Base-by-base conservation (phyloP, 2,888 invertebrate species). In the Megastigmus dorsalis region DNA sequence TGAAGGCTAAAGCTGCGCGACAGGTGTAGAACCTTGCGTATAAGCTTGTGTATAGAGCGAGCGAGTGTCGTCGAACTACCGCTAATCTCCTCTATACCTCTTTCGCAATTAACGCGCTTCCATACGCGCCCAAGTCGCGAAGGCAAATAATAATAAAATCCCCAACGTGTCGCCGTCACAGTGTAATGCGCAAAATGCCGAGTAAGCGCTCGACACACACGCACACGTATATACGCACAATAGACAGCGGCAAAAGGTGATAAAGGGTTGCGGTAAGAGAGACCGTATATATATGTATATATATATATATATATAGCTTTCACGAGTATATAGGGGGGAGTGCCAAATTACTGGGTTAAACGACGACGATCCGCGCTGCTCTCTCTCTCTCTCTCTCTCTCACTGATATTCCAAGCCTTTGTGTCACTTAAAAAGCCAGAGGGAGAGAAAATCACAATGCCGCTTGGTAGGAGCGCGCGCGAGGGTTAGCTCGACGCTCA, bases 341-440 rank as follows among this genome's bases (percentile, higher is more conserved):
- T n/a, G 48, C 48, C 33, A 55, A 66, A 66, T 66, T 66, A 66
- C 55, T 55, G 26, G 55, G 55, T 57, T 67, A 67, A 67, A 67
- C 67, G 67, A 20, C 30, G 23, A 15, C 36, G 33, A 33, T 20
- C 23, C 45, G 15, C 45, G 48, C 41, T 7, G n/a, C n/a, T n/a
- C n/a, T n/a, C n/a, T n/a, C n/a, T n/a, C n/a, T n/a, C n/a, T n/a
- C n/a, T n/a, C n/a, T n/a, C n/a, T n/a, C n/a, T n/a, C n/a, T n/a
- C n/a, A n/a, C 7, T 28, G 60, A 59, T 41, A 43, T 43, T 59
- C 43, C 41, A n/a, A 57, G n/a, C 41, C 50, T 50, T 63, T 63
- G 36, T 50, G 50, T 36, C 63, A 63, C 38, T 63, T 63, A 38
- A 50, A 63, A 50, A 20, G 38, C 36, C 15, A 4, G 33, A 48